Percentiles rank a stretch among this genome's conserved stretches.
Conservation (phyloP, 1,140 invertebrate species). For the Gryllus bimaculatus region DNA sequence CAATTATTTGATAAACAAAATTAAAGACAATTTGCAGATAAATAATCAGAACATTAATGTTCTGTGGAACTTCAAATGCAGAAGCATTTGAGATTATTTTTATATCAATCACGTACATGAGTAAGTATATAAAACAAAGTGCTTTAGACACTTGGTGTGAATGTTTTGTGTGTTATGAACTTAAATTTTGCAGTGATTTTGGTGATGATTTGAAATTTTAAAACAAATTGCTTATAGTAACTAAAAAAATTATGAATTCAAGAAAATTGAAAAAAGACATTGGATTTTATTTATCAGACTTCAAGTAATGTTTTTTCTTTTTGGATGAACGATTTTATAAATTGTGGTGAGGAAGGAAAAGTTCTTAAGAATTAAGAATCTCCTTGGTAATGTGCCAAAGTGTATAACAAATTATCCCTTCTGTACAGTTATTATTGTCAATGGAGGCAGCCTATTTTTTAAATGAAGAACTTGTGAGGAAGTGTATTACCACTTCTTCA, state of each 20-base stretch:
- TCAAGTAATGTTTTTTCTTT: not conserved
- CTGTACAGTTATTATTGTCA: not conserved
- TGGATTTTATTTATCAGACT: not conserved
- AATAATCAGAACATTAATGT: not conserved
- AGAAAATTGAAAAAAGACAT: not conserved
- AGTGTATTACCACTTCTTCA: not conserved
- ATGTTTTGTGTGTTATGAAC: not conserved
- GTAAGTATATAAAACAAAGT: not conserved
- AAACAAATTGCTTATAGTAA: not conserved
- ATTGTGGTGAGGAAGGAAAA: not conserved
- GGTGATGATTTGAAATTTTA: not conserved
- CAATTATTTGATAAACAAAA: not conserved
- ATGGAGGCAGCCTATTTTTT: conserved; percentile 1
- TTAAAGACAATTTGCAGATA: not conserved
- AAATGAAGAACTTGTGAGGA: not conserved
- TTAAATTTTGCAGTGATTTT: not conserved
- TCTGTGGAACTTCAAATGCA: not conserved
- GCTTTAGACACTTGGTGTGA: not conserved
- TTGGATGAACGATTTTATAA: not conserved
- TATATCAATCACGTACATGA: not conserved
- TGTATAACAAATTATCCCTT: not conserved
- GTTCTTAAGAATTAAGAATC: not conserved
- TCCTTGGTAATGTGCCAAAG: not conserved
- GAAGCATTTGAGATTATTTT: not conserved
- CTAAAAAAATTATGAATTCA: not conserved